Evolutionary conservation across 2,888 invertebrate species (phyloP).

Genomic region (Lithosia quadra): DNA sequence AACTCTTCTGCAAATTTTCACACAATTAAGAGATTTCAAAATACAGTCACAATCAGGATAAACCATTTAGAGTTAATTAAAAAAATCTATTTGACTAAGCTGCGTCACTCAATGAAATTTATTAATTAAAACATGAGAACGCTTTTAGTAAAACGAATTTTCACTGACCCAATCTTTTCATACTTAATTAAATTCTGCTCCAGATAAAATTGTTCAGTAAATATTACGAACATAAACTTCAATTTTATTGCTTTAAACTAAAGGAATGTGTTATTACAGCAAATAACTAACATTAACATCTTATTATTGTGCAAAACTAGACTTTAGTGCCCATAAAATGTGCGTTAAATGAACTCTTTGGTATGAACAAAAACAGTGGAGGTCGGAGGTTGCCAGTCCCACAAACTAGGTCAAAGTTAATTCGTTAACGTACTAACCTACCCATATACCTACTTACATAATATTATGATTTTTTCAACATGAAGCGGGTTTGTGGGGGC

Average conservation of each 20-base stretch:
- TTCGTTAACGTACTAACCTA: neutral
- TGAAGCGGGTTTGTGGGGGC: too few relatives aligned
- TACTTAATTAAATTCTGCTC: neutral
- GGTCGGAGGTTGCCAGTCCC: neutral
- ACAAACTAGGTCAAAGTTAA: neutral
- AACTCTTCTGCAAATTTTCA: too few relatives aligned
- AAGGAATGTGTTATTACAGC: neutral
- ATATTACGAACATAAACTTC: neutral
- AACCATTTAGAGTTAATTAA: neutral
- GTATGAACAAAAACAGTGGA: neutral
- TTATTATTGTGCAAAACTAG: neutral
- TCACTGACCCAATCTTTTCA: neutral
- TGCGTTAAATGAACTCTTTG: neutral
- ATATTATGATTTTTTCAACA: neutral
- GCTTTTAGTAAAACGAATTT: neutral
- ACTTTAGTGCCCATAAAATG: neutral
- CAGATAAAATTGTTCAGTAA: neutral
- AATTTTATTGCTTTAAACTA: neutral
- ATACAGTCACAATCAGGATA: neutral
- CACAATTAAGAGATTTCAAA: neutral
- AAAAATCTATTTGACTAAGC: neutral
- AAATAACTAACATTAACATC: neutral
- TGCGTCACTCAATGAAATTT: neutral
- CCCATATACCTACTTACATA: neutral
- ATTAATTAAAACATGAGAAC: too few relatives aligned